Evolutionary conservation across 1,140 invertebrate species (phyloP).

Genomic region (Drosophila watanabei): DNA sequence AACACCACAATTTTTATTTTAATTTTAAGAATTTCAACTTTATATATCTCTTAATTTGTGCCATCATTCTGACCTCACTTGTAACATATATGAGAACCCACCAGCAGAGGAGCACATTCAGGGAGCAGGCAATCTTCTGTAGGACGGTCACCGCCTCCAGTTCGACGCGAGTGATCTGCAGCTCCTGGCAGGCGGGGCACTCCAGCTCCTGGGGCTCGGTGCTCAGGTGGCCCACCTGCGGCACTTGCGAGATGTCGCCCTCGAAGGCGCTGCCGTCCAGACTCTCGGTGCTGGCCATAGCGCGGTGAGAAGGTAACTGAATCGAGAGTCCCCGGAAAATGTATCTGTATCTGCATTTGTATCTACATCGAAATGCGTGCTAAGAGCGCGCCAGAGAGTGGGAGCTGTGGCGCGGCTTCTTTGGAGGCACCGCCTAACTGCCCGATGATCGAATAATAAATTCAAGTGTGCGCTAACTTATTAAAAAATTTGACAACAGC

Average conservation of each 20-base stretch:
- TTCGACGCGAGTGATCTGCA: constrained; percentile 56
- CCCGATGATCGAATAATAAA: constrained; percentile 49
- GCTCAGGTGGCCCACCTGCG: constrained; percentile 72
- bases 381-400: constrained; percentile 23
- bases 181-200: constrained; percentile 74
- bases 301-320: constrained; percentile 57
- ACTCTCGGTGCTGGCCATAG: constrained; percentile 75
- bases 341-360: constrained; percentile 32
- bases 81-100: constrained; percentile 23
- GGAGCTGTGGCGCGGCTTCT: constrained; percentile 18
- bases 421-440: constrained; percentile 42
- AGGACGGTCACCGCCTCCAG: constrained; percentile 65
- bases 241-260: constrained; percentile 59
- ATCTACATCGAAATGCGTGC: constrained; percentile 24
- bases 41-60: not conserved
- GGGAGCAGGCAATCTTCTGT: constrained; percentile 58
- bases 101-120: constrained; percentile 77
- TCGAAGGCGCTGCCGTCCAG: constrained; percentile 66
- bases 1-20: not conserved
- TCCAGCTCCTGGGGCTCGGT: constrained; percentile 64
- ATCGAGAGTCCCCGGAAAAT: constrained; percentile 14
- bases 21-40: too few relatives aligned
- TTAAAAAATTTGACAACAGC: constrained; percentile 53
- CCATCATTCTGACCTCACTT: not conserved
- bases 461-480: constrained; percentile 38